These are phyloP conservation scores for Pteronotus mesoamericanus DNA, from an alignment of 2,797 vertebrate species.

Conservation along the genomic window DNA sequence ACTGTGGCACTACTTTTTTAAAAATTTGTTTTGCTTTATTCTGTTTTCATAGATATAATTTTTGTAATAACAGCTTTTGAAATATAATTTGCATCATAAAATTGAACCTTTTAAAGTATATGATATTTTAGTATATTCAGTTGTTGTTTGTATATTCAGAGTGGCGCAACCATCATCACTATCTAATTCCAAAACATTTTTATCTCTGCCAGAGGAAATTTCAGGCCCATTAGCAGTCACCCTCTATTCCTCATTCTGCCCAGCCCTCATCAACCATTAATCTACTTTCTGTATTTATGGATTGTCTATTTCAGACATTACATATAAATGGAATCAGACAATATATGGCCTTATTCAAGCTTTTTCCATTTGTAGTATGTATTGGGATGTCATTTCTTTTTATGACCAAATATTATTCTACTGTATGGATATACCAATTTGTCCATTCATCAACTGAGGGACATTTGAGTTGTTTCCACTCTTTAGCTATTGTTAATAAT, in stretches of 20 bases:
- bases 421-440: neutral
- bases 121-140: neutral
- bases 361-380: neutral
- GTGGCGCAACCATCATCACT: neutral
- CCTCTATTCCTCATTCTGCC: neutral
- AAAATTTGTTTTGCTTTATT: neutral
- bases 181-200: neutral
- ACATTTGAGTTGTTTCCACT: neutral
- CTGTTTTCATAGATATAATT: neutral
- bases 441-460: neutral
- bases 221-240: neutral
- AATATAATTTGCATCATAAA: neutral
- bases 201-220: neutral
- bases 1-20: neutral
- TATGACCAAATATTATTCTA: neutral
- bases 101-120: neutral
- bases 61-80: slow-evolving; percentile 23
- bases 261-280: neutral
- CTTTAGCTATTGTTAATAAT: neutral
- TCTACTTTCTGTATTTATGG: neutral
- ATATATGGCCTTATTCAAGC: neutral
- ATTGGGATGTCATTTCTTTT: slow-evolving; percentile 14
- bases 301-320: neutral
- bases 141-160: neutral
- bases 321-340: neutral